A percentile compares a stretch with the other conserved stretches of the same genome.
Evolutionary conservation across 2,113 vertebrate genomes (phyloP).

Genomic region (Clarias batrachus): DNA sequence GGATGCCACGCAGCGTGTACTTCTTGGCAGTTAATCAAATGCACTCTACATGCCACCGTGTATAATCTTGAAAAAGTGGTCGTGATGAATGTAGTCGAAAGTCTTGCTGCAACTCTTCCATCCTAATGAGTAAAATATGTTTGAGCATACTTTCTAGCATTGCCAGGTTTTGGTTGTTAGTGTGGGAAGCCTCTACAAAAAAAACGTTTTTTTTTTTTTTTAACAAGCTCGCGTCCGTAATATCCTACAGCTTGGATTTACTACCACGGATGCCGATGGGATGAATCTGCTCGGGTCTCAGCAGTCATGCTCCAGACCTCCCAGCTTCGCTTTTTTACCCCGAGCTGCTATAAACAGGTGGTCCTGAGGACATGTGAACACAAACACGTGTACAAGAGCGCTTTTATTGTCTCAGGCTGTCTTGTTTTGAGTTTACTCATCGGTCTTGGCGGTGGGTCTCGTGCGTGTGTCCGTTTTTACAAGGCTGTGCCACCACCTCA

Average conservation of each 20-base stretch:
- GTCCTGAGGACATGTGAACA: constrained; percentile 22
- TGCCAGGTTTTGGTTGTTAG: constrained; percentile 11
- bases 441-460: not conserved
- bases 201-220: constrained; percentile 46
- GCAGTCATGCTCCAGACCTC: constrained; percentile 59
- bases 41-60: not conserved
- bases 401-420: not conserved
- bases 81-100: not conserved
- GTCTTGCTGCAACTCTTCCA: not conserved
- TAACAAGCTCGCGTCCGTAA: constrained; percentile 62
- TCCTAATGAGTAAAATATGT: constrained; percentile 14
- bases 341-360: constrained; percentile 18
- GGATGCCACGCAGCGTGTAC: not conserved
- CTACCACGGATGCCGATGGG: constrained; percentile 62
- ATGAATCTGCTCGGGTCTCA: constrained; percentile 63
- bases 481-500: not conserved
- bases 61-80: not conserved
- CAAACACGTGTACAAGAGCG: not conserved
- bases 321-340: constrained; percentile 43
- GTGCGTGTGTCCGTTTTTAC: not conserved
- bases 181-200: constrained; percentile 22
- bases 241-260: constrained; percentile 65
- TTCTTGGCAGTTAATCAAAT: not conserved
- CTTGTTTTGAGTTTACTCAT: not conserved
- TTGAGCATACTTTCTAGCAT: constrained; percentile 1